A percentile compares a stretch with the other conserved stretches of the same genome.
Evolutionary conservation across 1,140 invertebrate genomes (phyloP).

Genomic region (Cyphomyrmex costatus): DNA sequence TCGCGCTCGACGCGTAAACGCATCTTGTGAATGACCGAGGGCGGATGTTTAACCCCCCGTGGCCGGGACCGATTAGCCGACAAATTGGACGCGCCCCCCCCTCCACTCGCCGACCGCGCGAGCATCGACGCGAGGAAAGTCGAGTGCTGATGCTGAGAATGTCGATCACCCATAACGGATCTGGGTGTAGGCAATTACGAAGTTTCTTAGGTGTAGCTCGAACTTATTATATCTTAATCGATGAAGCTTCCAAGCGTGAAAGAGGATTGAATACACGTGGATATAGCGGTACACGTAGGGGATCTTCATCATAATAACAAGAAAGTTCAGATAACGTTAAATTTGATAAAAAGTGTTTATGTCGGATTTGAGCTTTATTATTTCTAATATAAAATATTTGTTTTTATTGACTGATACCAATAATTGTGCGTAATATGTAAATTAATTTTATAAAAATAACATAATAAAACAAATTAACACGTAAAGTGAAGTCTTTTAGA

Average conservation of each 20-base stretch:
- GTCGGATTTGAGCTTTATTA: not conserved
- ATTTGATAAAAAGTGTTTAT: not conserved
- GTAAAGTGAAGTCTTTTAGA: not conserved
- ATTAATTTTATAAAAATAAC: conserved; percentile 7
- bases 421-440: not conserved
- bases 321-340: not conserved
- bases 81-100: conserved; percentile 70
- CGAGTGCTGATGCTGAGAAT: conserved; percentile 48
- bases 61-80: conserved; percentile 69
- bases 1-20: conserved; percentile 68
- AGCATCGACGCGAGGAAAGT: conserved; percentile 30
- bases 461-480: not conserved
- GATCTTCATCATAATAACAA: conserved; percentile 2
- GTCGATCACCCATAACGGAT: conserved; percentile 52
- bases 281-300: not conserved
- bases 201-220: conserved; percentile 32
- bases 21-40: conserved; percentile 63
- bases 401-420: not conserved
- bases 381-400: not conserved
- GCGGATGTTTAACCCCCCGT: conserved; percentile 71
- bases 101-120: conserved; percentile 1
- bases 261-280: not conserved
- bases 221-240: conserved; percentile 50
- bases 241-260: conserved; percentile 7
- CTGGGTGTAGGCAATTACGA: conserved; percentile 32